Percentiles rank a stretch among this genome's conserved stretches.
Evolutionary conservation across 1,140 invertebrate genomes (phyloP).

Genomic region (Sweltsa coloradensis): DNA sequence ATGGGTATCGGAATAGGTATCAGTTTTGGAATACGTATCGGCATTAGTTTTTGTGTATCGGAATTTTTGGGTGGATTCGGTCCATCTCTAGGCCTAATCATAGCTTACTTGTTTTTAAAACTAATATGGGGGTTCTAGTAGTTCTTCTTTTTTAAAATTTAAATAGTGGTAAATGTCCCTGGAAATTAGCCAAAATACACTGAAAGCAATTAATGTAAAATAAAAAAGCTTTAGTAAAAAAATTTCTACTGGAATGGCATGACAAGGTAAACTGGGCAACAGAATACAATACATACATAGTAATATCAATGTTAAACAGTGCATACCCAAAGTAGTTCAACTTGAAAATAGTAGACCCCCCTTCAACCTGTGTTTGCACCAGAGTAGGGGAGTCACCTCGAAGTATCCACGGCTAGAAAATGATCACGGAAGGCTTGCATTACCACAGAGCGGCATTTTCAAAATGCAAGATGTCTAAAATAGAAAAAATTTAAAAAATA

Average conservation of each 20-base stretch:
- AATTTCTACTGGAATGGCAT: too few relatives aligned
- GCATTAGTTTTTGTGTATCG: too few relatives aligned
- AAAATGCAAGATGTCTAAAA: too few relatives aligned
- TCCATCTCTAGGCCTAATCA: too few relatives aligned
- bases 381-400: conserved; percentile 96
- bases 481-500: conserved; percentile 1
- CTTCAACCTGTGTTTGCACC: conserved; percentile 92
- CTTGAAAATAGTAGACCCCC: conserved; percentile 94
- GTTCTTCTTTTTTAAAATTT: not conserved
- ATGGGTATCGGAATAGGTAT: too few relatives aligned
- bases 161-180: not conserved
- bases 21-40: too few relatives aligned
- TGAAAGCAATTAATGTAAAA: not conserved
- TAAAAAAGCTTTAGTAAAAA: conserved; percentile 3
- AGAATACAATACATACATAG: conserved; percentile 11
- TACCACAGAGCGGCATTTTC: conserved; percentile 77
- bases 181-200: not conserved
- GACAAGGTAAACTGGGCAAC: too few relatives aligned
- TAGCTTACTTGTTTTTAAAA: too few relatives aligned
- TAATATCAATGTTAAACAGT: conserved; percentile 6
- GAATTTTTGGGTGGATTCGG: too few relatives aligned
- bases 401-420: conserved; percentile 67
- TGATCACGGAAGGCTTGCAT: conserved; percentile 89
- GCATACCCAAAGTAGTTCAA: conserved; percentile 84
- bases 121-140: too few relatives aligned